Conservation (phyloP, 2,888 invertebrate species). For the Drosophila greeni region DNA sequence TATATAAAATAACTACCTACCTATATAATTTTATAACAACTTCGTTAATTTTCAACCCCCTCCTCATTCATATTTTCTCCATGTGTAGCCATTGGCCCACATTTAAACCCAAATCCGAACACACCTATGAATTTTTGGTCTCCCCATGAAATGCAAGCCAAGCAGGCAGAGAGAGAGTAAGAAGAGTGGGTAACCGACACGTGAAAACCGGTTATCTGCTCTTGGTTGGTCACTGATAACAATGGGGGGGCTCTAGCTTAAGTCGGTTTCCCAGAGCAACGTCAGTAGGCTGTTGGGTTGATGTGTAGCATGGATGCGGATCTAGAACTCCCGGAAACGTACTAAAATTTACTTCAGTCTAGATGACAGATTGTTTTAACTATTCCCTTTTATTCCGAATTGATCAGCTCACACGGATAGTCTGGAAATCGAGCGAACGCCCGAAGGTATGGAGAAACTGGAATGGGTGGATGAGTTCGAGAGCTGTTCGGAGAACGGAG, state of each 20-base stretch:
- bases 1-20: no score
- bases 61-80: neutral
- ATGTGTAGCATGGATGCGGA: neutral
- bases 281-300: neutral
- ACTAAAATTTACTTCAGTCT: neutral
- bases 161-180: slow-evolving; percentile 6
- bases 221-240: slow-evolving; percentile 13
- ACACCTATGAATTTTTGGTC: slow-evolving; percentile 5
- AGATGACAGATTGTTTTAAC: neutral
- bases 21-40: neutral
- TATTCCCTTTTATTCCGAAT: no score
- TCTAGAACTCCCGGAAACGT: neutral
- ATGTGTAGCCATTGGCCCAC: slow-evolving; percentile 18
- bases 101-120: neutral
- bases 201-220: slow-evolving; percentile 23
- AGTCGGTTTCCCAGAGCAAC: neutral
- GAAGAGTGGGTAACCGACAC: neutral
- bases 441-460: slow-evolving; percentile 83
- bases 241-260: neutral
- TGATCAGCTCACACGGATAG: slow-evolving; percentile 55
- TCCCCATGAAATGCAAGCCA: slow-evolving; percentile 19
- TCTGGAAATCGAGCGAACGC: slow-evolving; percentile 79
- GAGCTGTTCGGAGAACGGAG: slow-evolving; percentile 43
- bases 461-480: slow-evolving; percentile 89
- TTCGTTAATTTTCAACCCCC: neutral